These are phyloP conservation scores for Melitaea cinxia DNA, from an alignment of 1,140 invertebrate genomes.

Conservation along the genomic window DNA sequence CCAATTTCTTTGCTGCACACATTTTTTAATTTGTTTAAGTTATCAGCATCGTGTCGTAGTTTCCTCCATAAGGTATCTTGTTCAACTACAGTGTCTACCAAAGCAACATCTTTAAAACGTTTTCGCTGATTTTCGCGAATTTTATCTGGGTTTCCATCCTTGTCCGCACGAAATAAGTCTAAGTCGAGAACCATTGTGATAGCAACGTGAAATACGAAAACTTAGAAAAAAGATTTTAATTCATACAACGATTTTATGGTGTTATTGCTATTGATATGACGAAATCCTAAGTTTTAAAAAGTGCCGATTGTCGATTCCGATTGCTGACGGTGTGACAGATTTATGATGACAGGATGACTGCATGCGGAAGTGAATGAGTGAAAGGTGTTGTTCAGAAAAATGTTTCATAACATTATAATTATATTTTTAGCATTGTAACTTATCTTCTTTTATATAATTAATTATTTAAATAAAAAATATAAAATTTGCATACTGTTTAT, in stretches of 20 bases:
- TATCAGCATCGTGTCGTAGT: constrained; percentile 93
- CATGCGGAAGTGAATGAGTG: not conserved
- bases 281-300: constrained; percentile 3
- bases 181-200: constrained; percentile 97
- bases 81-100: constrained; percentile 96
- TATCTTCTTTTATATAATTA: no score
- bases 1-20: constrained; percentile 98
- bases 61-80: constrained; percentile 96
- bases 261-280: not conserved
- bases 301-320: not conserved
- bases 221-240: not conserved
- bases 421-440: not conserved
- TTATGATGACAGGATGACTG: not conserved
- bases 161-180: constrained; percentile 97
- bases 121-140: constrained; percentile 96
- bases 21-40: constrained; percentile 98
- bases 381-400: not conserved
- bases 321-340: constrained; percentile 9
- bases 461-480: no score
- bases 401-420: not conserved
- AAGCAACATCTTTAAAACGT: constrained; percentile 94
- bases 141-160: constrained; percentile 96
- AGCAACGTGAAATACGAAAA: not conserved
- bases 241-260: not conserved
- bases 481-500: no score